Base-by-base conservation (phyloP, 2,888 invertebrate genomes). In the Raillietiella orientalis region DNA sequence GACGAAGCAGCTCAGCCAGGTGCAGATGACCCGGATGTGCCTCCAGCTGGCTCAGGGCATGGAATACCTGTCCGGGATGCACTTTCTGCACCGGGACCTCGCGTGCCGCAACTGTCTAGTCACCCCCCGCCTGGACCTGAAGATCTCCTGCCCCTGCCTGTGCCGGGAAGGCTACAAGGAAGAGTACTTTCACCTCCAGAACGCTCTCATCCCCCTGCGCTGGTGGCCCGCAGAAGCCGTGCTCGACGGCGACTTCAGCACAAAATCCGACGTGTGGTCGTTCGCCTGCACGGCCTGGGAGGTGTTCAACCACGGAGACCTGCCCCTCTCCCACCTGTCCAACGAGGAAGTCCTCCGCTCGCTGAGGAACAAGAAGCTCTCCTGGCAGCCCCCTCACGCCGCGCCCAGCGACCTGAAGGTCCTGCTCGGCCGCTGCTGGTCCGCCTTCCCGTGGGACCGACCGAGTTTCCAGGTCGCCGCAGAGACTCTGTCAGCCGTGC, bases 191-290 rank as follows among this genome's bases (percentile, higher is more conserved):
- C n/a, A n/a, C n/a, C n/a, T n/a, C n/a, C n/a, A n/a, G n/a, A n/a
- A n/a, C n/a, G n/a, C n/a, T n/a, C n/a, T 69, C 36, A 59, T 84
- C 24, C 82, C 84, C 0, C 49, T 84, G 8, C 61, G 87, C 35
- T 87, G 87, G 87, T 44, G 82, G 44, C 71, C 84, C 0, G 57
- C 62, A 11, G 87, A 90, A 44, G 77, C 77, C 2, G 66, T 77
- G 2, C 53, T 69, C 34, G 82, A 84, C 38, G 74, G 74, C 29
- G 79, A 82, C 32, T 79, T 64, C 44, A 77, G 82, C 9, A 70
- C 71, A 22, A 82, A 82, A 43, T 77, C 77, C 38, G 87, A 87
- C 46, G 70, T 79, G 0, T 87, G 77, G 50, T 66, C 82, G 35
- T 84, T 67, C 41, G 79, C 70, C 1, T 72, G 70, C 12, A 59